Evolutionary conservation across 30 jellyfish, hydroid and myxozoan species (phyloP).

Genomic region (Rhopilema esculentum): DNA sequence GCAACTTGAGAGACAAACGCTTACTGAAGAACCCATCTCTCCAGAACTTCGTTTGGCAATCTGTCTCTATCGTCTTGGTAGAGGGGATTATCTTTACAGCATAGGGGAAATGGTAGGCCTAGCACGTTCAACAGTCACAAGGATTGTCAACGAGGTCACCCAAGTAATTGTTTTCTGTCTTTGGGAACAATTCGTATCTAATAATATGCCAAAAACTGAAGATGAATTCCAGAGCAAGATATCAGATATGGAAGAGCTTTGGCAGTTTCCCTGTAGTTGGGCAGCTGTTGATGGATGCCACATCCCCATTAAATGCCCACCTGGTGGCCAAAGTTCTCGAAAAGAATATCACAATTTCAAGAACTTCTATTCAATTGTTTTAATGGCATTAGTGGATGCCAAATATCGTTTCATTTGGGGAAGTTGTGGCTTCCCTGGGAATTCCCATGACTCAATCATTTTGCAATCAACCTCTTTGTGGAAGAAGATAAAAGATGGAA

Average conservation of each 20-base stretch:
- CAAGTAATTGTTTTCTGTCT: background rate
- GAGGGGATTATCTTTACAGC: slow-evolving; percentile 59
- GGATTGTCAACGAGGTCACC: slow-evolving; percentile 13
- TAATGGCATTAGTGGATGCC: slow-evolving; percentile 68
- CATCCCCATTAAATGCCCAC: slow-evolving; percentile 60
- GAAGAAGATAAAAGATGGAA: background rate
- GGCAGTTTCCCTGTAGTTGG: slow-evolving; percentile 63
- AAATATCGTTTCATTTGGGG: slow-evolving; percentile 67
- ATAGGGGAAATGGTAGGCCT: slow-evolving; percentile 62
- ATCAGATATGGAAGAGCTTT: slow-evolving; percentile 29
- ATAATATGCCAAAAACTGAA: slow-evolving; percentile 21
- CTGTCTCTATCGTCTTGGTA: slow-evolving; percentile 11
- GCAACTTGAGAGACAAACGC: slow-evolving; percentile 19
- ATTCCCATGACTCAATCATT: slow-evolving; percentile 37
- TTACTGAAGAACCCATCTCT: slow-evolving; percentile 51
- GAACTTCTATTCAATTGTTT: slow-evolving; percentile 62
- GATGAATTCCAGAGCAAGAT: slow-evolving; percentile 25
- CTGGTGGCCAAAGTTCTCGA: slow-evolving; percentile 31
- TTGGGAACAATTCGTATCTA: slow-evolving; percentile 14
- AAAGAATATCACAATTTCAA: slow-evolving; percentile 67
- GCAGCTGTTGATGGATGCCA: slow-evolving; percentile 65
- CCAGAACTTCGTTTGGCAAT: slow-evolving; percentile 61
- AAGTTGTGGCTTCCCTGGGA: slow-evolving; percentile 73
- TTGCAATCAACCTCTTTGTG: slow-evolving; percentile 10
- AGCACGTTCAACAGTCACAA: slow-evolving; percentile 31